Evolutionary conservation across 2,888 invertebrate species (phyloP).

Genomic region (Lasioglossum oenotherae): DNA sequence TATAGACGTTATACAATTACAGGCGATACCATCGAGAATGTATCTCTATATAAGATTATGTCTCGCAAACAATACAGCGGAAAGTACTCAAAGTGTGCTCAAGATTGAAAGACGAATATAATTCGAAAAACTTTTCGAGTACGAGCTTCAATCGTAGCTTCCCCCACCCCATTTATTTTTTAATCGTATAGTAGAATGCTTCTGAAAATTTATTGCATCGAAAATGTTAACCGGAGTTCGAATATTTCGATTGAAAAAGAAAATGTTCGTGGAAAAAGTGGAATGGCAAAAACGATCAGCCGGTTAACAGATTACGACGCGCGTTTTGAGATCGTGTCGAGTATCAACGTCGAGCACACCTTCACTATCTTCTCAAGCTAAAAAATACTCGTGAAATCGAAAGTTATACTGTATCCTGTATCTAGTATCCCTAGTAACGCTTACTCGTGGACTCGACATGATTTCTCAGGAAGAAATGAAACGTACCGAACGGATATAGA

Average conservation of each 20-base stretch:
- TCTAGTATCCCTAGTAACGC: slow-evolving; percentile 32
- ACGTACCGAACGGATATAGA: slow-evolving; percentile 45
- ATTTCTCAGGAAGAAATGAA: slow-evolving; percentile 54
- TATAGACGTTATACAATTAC: slow-evolving; percentile 53
- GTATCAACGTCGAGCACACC: slow-evolving; percentile 50
- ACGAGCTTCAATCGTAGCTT: slow-evolving; percentile 8
- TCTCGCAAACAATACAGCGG: slow-evolving; percentile 45
- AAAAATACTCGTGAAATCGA: slow-evolving; percentile 33
- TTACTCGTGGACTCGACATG: slow-evolving; percentile 38
- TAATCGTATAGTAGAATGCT: slow-evolving; percentile 7
- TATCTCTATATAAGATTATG: slow-evolving; percentile 54
- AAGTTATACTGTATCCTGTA: slow-evolving; percentile 22
- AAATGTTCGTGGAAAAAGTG: not conserved
- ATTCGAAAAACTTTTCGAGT: slow-evolving; percentile 14
- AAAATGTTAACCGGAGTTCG: not conserved
- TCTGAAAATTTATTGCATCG: not conserved
- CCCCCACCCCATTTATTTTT: not conserved
- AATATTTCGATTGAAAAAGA: not conserved
- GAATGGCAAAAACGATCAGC: not conserved
- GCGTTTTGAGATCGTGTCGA: not conserved
- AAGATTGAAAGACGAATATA: slow-evolving; percentile 42
- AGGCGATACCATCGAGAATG: slow-evolving; percentile 48
- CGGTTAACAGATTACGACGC: not conserved
- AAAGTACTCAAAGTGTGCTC: slow-evolving; percentile 51
- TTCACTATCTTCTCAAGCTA: slow-evolving; percentile 24